Evolutionary conservation across 2,888 invertebrate genomes (phyloP).

Genomic region (Cremastobaeus sp.): DNA sequence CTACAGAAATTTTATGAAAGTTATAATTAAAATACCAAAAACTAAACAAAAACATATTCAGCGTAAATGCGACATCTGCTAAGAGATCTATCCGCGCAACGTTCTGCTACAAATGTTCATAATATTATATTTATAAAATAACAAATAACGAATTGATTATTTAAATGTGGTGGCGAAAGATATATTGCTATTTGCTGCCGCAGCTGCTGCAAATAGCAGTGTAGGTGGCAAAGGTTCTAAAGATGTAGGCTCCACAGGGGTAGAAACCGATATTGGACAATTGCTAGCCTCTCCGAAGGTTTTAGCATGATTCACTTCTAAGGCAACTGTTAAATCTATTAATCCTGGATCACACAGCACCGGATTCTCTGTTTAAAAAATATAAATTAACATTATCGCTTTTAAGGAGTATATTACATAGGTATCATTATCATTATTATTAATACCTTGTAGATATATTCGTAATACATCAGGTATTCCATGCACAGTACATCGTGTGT

Average conservation of each 20-base stretch:
- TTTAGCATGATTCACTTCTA: conserved; percentile 86
- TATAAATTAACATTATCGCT: too few species aligned
- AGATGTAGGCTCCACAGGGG: conserved; percentile 64
- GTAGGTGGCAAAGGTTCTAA: conserved; percentile 71
- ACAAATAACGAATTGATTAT: conserved; percentile 57
- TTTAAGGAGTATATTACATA: not conserved
- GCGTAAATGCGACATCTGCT: too few species aligned
- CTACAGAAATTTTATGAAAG: too few species aligned
- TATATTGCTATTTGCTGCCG: conserved; percentile 74
- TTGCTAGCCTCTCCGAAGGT: conserved; percentile 83
- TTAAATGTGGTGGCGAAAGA: conserved; percentile 77
- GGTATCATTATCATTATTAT: not conserved
- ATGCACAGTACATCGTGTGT: conserved; percentile 88
- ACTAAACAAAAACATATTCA: too few species aligned
- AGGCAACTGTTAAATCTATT: conserved; percentile 84
- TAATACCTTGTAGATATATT: conserved; percentile 88
- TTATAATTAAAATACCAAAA: too few species aligned
- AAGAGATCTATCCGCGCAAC: too few species aligned
- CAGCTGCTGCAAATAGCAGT: conserved; percentile 70
- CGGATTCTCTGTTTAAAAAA: conserved; percentile 85
- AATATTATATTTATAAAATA: conserved; percentile 1
- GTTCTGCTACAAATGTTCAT: too few species aligned
- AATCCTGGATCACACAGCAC: conserved; percentile 87
- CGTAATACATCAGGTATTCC: conserved; percentile 88
- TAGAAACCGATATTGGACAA: conserved; percentile 69